These are phyloP conservation scores for Harlomillsia oculata DNA, from an alignment of 1,140 invertebrate genomes.

Conservation along the genomic window DNA sequence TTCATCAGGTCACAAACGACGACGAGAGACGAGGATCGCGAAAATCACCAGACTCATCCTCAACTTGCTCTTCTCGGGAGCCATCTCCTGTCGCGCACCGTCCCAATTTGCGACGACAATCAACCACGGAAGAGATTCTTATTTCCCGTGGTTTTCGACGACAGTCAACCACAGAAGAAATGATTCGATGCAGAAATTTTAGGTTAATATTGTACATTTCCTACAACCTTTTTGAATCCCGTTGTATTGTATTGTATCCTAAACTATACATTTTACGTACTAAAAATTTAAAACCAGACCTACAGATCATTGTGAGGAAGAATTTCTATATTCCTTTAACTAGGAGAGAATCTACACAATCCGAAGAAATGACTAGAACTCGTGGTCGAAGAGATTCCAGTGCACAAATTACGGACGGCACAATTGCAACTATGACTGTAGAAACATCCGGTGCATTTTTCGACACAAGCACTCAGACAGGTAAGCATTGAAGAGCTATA, in stretches of 20 bases:
- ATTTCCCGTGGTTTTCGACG: slow-evolving; percentile 78
- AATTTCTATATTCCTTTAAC: not conserved
- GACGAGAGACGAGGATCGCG: slow-evolving; percentile 37
- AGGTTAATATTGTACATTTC: no score
- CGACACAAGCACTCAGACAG: slow-evolving; percentile 83
- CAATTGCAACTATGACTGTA: slow-evolving; percentile 83
- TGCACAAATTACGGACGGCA: slow-evolving; percentile 81
- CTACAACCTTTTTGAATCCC: not conserved
- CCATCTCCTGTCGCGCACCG: slow-evolving; percentile 44
- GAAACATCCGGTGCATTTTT: slow-evolving; percentile 85
- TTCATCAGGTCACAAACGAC: slow-evolving; percentile 37
- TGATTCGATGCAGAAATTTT: slow-evolving; percentile 73
- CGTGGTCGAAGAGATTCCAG: slow-evolving; percentile 72
- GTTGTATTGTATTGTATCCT: not conserved
- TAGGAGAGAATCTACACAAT: slow-evolving; percentile 48
- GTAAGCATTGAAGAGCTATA: no score
- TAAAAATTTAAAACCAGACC: not conserved
- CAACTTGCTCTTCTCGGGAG: slow-evolving; percentile 59
- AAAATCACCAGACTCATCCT: slow-evolving; percentile 59
- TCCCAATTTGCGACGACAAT: slow-evolving; percentile 69
- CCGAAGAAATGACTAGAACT: slow-evolving; percentile 47
- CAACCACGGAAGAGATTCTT: slow-evolving; percentile 81
- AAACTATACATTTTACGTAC: not conserved
- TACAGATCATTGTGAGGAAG: not conserved
- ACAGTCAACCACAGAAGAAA: slow-evolving; percentile 82